Percentiles rank a stretch among this genome's conserved stretches.
Evolutionary conservation across 1,140 invertebrate genomes (phyloP).

Genomic region (Euschistus heros): DNA sequence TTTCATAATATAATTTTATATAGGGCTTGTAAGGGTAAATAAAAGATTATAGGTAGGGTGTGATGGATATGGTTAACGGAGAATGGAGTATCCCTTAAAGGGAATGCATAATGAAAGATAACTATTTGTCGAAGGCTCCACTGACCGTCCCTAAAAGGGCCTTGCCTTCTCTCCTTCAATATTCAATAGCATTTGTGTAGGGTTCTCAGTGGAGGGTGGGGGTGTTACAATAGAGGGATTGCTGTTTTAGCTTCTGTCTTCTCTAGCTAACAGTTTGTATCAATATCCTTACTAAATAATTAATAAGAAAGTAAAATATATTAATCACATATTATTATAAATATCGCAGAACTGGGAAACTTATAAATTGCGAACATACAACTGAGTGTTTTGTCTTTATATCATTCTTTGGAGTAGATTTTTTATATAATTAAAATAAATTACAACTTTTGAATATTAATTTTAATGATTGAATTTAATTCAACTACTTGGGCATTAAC

Average conservation of each 20-base stretch:
- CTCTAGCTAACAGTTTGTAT: not conserved
- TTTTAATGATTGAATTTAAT: no score
- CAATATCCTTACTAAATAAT: not conserved
- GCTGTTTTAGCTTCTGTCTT: not conserved
- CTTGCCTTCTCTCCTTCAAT: not conserved
- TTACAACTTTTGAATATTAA: no score
- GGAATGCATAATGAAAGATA: slow-evolving; percentile 9
- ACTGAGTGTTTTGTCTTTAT: no score
- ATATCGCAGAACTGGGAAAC: no score
- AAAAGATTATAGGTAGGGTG: not conserved
- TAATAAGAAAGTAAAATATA: no score
- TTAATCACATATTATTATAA: no score
- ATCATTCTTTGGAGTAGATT: no score
- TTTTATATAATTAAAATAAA: no score
- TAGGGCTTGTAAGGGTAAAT: not conserved
- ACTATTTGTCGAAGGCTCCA: not conserved
- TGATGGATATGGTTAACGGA: not conserved
- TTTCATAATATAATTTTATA: not conserved
- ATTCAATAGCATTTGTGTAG: not conserved
- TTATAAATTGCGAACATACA: no score
- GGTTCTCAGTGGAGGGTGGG: not conserved
- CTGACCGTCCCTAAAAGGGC: not conserved
- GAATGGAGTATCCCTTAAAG: not conserved
- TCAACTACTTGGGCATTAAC: no score
- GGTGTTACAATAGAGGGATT: not conserved